Base-by-base conservation (phyloP, 2,888 invertebrate genomes). In the Caenorhabditis parvicauda region DNA sequence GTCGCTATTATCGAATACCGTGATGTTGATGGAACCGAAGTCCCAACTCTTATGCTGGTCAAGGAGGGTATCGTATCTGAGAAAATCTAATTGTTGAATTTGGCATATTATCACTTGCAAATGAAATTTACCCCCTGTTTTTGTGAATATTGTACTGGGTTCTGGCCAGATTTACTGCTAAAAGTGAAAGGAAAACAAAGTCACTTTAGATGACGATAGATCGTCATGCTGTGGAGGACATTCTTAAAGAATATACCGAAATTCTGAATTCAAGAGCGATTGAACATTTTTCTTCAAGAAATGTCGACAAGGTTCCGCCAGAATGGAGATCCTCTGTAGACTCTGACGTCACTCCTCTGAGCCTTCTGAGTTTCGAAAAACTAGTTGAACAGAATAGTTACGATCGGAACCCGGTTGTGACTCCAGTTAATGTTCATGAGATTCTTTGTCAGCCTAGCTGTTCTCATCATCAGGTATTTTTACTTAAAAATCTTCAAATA, bases 51-150 rank as follows among this genome's bases (percentile, higher is more conserved):
- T 83, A 91, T 93, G 89, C 92, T 92, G 85, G 92, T 92, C 86
- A 94, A 93, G 84, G 93, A 94, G 79, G 95, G 93, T 66, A 87
- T 95, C 64, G 88, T 89, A 55, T 93, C 92, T 83, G 94, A 95
- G 85, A 95, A 96, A 65, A 65, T 64, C 65, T 77, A 67, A 75
- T 28, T 49, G 43, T 53, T 63, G 58, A 63, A 63, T 50, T 63
- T 53, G 54, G 55, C 58, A 58, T 41, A 32, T 35, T 59, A 55
- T 63, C 63, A 43, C 24, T 54, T 62, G 46, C 51, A 54, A 61
- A 35, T 44, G 27, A 54, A 58, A 58, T 55, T 54, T 61, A 56
- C 53, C 56, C 53, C 52, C 52, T 61, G 56, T 47, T 51, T 44
- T 38, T 39, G 39, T 22, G n/a, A 39, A 44, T 57, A 56, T 44